phyloP scores from a whole-genome alignment of 2,888 invertebrate species.

The Nomada fucata region DNA sequence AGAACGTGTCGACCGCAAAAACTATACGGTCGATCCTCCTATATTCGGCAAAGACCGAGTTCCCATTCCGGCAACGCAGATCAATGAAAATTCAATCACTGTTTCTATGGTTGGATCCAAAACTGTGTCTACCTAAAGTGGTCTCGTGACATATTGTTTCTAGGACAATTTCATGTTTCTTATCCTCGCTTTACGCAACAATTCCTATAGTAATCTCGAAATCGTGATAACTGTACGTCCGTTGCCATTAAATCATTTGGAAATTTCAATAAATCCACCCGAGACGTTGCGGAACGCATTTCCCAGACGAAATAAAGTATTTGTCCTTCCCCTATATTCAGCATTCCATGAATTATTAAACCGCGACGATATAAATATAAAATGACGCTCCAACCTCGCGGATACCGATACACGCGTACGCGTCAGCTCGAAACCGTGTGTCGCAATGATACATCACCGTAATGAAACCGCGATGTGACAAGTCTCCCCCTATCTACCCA shows the following conservation, averaged over 20 bases:
- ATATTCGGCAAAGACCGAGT: slow-evolving; percentile 7
- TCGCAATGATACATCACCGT: slow-evolving; percentile 79
- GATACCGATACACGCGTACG: slow-evolving; percentile 26
- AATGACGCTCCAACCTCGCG: slow-evolving; percentile 55
- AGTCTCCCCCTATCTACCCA: slow-evolving; percentile 24
- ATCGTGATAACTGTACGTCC: too few relatives aligned
- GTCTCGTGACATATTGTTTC: too few relatives aligned
- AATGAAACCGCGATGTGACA: slow-evolving; percentile 76
- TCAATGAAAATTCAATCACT: slow-evolving; percentile 8
- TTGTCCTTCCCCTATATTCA: background rate
- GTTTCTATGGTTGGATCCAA: background rate
- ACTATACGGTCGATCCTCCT: slow-evolving; percentile 44
- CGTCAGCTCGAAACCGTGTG: slow-evolving; percentile 47
- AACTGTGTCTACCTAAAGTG: too few relatives aligned
- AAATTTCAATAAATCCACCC: too few relatives aligned
- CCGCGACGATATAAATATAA: slow-evolving; percentile 72
- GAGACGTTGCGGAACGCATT: too few relatives aligned
- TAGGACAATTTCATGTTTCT: too few relatives aligned
- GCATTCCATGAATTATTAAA: slow-evolving; percentile 75
- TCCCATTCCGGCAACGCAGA: background rate
- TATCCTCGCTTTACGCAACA: too few relatives aligned
- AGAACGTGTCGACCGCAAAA: slow-evolving; percentile 43
- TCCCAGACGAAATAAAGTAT: background rate
- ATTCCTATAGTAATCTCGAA: too few relatives aligned
- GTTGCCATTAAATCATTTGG: too few relatives aligned